Evolutionary conservation across 2,888 invertebrate genomes (phyloP).

Genomic region (Drepanosiphum platanoidis): DNA sequence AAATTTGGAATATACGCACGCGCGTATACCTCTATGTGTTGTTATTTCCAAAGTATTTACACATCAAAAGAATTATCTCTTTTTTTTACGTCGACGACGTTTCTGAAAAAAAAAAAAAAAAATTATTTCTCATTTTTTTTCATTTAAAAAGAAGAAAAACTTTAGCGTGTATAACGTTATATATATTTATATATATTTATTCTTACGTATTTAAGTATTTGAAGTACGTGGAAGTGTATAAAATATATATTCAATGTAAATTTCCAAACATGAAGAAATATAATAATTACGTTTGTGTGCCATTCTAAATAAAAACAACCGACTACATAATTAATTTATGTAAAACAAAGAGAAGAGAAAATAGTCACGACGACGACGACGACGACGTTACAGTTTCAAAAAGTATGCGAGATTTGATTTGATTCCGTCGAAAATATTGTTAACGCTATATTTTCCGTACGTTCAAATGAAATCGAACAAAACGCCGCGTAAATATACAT

Average conservation of each 20-base stretch:
- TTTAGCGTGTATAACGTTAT: not conserved
- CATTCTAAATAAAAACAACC: constrained; percentile 8
- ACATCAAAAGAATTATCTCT: constrained; percentile 18
- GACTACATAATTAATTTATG: constrained; percentile 29
- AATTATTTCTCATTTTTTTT: not conserved
- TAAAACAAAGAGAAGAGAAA: not conserved
- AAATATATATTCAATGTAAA: not conserved
- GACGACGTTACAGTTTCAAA: not conserved
- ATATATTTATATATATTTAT: not conserved
- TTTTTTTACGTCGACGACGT: not conserved
- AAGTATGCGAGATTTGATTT: constrained; percentile 30
- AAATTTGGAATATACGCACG: too few species aligned
- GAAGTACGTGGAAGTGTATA: not conserved
- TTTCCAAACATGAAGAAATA: constrained; percentile 13
- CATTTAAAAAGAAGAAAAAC: not conserved
- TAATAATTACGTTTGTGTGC: constrained; percentile 20
- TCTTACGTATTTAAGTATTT: not conserved
- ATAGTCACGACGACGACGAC: too few species aligned
- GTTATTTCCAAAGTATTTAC: not conserved
- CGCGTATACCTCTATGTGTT: not conserved
- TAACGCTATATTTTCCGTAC: not conserved
- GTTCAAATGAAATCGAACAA: not conserved
- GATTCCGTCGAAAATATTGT: not conserved
- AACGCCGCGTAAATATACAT: not conserved
- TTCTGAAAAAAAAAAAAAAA: constrained; percentile 10